A percentile compares a stretch with the other conserved stretches of the same genome.
These are phyloP conservation scores for Cheilosia impressa DNA, from an alignment of 2,888 invertebrate genomes.

Conservation along the genomic window DNA sequence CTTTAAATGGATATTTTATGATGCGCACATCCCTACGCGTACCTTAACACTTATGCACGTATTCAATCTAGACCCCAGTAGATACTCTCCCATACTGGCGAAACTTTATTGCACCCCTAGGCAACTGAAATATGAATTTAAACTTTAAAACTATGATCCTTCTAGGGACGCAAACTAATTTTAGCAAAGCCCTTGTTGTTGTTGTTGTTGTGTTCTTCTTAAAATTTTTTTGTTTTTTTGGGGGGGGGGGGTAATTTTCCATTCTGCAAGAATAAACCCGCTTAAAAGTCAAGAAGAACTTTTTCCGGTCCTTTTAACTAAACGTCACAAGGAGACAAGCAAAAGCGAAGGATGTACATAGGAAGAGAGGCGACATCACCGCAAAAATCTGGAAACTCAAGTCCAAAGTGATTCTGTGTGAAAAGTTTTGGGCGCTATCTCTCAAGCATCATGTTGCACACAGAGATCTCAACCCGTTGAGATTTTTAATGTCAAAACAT, in stretches of 20 bases:
- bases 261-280: slow-evolving; percentile 31
- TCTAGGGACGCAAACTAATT: slow-evolving; percentile 56
- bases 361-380: slow-evolving; percentile 1
- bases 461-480: slow-evolving; percentile 28
- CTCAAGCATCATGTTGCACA: slow-evolving; percentile 15
- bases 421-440: slow-evolving; percentile 18
- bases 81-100: neutral
- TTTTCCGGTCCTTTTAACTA: slow-evolving; percentile 18
- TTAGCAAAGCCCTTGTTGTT: slow-evolving; percentile 32
- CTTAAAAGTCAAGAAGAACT: slow-evolving; percentile 38
- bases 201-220: neutral
- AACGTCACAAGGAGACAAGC: slow-evolving; percentile 10
- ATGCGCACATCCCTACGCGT: slow-evolving; percentile 5
- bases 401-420: slow-evolving; percentile 27
- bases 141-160: slow-evolving; percentile 56
- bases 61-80: neutral
- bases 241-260: neutral
- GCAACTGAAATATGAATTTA: slow-evolving; percentile 26
- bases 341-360: neutral
- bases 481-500: slow-evolving; percentile 40
- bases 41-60: neutral
- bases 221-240: neutral
- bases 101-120: slow-evolving; percentile 13
- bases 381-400: slow-evolving; percentile 38
- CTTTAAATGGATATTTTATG: slow-evolving; percentile 7